Percentiles rank a stretch among this genome's conserved stretches.
phyloP scores from a whole-genome alignment of 1,140 invertebrate species.

The Idris sp. region DNA sequence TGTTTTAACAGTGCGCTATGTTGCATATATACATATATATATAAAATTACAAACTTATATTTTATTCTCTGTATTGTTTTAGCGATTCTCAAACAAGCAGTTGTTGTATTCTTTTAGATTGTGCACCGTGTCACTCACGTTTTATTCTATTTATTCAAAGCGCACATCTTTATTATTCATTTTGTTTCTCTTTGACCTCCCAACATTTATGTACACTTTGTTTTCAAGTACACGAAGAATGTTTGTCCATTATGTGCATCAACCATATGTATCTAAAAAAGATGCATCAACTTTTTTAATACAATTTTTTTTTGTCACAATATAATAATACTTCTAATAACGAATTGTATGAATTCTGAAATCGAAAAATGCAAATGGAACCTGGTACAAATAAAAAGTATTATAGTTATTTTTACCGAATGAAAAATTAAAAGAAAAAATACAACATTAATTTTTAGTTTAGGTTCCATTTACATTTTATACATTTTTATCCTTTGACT shows the following conservation, averaged over 20 bases:
- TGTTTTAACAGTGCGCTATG: constrained; percentile 13
- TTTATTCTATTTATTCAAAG: constrained; percentile 45
- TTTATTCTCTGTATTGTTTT: constrained; percentile 33
- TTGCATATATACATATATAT: too few relatives aligned
- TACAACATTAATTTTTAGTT: too few relatives aligned
- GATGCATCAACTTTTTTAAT: constrained; percentile 8
- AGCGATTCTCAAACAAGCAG: constrained; percentile 35
- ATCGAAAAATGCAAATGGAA: too few relatives aligned
- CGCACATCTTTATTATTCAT: constrained; percentile 53
- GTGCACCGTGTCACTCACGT: constrained; percentile 47
- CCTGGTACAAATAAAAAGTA: too few relatives aligned
- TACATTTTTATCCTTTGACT: too few relatives aligned
- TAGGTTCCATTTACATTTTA: too few relatives aligned
- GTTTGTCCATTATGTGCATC: constrained; percentile 42
- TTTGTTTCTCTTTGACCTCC: constrained; percentile 43
- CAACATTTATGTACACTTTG: constrained; percentile 38
- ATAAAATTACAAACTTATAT: too few relatives aligned
- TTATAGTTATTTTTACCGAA: too few relatives aligned
- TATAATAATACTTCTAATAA: too few relatives aligned
- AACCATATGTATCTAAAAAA: constrained; percentile 19
- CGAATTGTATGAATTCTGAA: too few relatives aligned
- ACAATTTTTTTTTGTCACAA: constrained; percentile 12
- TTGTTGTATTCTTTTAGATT: constrained; percentile 50
- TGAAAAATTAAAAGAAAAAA: too few relatives aligned
- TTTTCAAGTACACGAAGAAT: constrained; percentile 37